These are phyloP conservation scores for Chloroceryle amazona DNA, from an alignment of 2,797 vertebrate genomes.

Conservation along the genomic window DNA sequence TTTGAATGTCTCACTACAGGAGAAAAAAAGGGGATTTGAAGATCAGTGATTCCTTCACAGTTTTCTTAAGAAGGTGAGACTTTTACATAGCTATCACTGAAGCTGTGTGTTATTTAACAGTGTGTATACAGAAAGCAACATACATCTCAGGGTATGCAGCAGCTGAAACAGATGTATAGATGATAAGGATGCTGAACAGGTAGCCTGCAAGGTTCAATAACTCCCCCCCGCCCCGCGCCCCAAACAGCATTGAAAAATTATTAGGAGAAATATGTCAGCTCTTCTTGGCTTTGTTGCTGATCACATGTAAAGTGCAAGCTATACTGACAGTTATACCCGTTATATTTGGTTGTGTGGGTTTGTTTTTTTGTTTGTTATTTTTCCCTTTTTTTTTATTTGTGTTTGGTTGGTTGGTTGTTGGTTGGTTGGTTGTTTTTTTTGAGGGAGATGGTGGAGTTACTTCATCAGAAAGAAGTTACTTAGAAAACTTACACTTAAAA, in stretches of 20 bases:
- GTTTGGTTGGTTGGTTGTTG: too few species aligned
- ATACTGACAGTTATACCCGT: too few species aligned
- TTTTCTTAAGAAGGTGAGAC: background rate
- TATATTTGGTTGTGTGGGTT: too few species aligned
- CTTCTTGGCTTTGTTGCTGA: background rate
- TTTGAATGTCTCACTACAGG: background rate
- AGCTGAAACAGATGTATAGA: background rate
- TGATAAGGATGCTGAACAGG: background rate
- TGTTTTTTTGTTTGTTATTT: too few species aligned
- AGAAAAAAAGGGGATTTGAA: background rate
- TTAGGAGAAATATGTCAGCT: background rate
- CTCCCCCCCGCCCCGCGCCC: too few species aligned
- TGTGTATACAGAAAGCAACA: background rate
- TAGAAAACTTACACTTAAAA: background rate
- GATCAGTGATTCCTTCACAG: background rate
- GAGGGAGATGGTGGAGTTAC: too few species aligned
- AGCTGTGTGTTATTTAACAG: background rate
- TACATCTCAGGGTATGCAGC: background rate
- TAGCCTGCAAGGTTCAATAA: background rate
- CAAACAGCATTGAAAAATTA: background rate
- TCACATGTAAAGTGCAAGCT: background rate
- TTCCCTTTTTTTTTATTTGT: too few species aligned
- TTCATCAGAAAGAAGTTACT: background rate
- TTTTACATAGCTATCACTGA: background rate
- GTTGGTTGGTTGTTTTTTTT: too few species aligned